Evolutionary conservation across 1,140 invertebrate genomes (phyloP).

Genomic region (Zaprionus tsacasi): DNA sequence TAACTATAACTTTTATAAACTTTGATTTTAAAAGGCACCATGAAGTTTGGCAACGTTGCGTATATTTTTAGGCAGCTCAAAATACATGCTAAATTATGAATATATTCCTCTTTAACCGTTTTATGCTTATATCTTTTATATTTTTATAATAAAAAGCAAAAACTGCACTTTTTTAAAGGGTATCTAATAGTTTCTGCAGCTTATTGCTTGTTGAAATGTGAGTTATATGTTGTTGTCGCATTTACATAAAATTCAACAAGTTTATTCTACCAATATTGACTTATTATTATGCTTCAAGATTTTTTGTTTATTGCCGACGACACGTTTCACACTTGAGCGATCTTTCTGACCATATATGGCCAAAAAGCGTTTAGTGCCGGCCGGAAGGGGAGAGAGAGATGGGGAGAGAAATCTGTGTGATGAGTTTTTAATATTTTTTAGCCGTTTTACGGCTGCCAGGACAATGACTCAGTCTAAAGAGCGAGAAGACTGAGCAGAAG

Average conservation of each 20-base stretch:
- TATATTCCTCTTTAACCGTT: too few relatives aligned
- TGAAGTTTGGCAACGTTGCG: too few relatives aligned
- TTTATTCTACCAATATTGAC: constrained; percentile 49
- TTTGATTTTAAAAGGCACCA: too few relatives aligned
- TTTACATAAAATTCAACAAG: constrained; percentile 46
- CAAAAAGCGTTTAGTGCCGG: constrained; percentile 35
- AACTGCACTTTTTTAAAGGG: background rate
- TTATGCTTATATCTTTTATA: too few relatives aligned
- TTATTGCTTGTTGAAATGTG: background rate
- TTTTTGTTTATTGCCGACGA: constrained; percentile 19
- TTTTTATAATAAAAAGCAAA: too few relatives aligned
- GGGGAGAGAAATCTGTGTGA: constrained; percentile 28
- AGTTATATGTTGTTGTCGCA: constrained; percentile 19
- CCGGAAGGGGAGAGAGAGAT: constrained; percentile 2
- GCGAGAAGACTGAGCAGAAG: background rate
- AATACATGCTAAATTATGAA: too few relatives aligned
- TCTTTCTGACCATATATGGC: constrained; percentile 57
- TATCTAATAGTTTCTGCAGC: background rate
- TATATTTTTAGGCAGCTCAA: too few relatives aligned
- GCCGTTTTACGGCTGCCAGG: constrained; percentile 49
- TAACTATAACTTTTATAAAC: too few relatives aligned
- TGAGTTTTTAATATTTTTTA: background rate
- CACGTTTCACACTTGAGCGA: constrained; percentile 48
- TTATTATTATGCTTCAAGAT: constrained; percentile 58
- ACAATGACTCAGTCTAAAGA: constrained; percentile 54